These are phyloP conservation scores for Lacanobia oleracea DNA, from an alignment of 2,888 invertebrate genomes.

Conservation along the genomic window DNA sequence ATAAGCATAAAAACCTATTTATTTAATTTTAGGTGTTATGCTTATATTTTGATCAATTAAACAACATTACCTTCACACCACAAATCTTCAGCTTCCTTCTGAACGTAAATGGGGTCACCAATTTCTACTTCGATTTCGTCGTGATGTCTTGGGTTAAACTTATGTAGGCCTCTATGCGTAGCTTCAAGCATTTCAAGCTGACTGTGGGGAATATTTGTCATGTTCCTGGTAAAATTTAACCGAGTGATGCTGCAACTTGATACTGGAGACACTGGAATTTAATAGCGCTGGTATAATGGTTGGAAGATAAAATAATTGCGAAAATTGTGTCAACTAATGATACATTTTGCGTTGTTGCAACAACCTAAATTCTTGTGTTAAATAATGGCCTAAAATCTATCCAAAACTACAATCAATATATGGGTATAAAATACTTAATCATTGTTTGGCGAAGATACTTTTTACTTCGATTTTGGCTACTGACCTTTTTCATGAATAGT, in stretches of 20 bases:
- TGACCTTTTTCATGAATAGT: too few species aligned
- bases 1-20: too few species aligned
- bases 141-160: conserved; percentile 98
- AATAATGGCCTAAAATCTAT: too few species aligned
- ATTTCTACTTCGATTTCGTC: conserved; percentile 99
- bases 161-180: conserved; percentile 98
- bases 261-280: conserved; percentile 88
- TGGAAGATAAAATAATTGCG: not conserved
- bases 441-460: too few species aligned
- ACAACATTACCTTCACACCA: conserved; percentile 97
- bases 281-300: not conserved
- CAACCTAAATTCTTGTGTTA: not conserved
- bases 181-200: conserved; percentile 97
- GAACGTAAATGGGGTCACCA: conserved; percentile 99
- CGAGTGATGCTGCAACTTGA: conserved; percentile 90
- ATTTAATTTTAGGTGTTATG: not conserved
- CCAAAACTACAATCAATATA: too few species aligned
- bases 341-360: not conserved
- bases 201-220: conserved; percentile 94
- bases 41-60: not conserved
- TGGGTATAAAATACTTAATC: too few species aligned
- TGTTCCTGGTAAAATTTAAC: conserved; percentile 91
- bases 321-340: not conserved
- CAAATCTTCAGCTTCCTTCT: conserved; percentile 98
- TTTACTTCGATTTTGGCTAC: too few species aligned